Percentiles rank a stretch among this genome's conserved stretches.
These are phyloP conservation scores for Tanytarsus gracilentus DNA, from an alignment of 2,888 invertebrate species.

Conservation along the genomic window DNA sequence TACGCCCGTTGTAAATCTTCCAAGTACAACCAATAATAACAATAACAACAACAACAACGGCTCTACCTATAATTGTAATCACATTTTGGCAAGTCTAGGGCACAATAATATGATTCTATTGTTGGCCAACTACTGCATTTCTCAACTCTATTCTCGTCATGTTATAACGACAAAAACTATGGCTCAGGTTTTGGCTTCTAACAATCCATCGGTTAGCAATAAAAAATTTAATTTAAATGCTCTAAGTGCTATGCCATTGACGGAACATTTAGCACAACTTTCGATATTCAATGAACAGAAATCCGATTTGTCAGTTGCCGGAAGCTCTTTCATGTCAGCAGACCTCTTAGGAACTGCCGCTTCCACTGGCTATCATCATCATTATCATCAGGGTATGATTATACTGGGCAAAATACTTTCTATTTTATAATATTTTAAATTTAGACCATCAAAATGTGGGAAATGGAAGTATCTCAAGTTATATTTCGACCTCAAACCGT, in stretches of 20 bases:
- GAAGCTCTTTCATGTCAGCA: neutral
- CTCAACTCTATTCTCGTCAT: conserved; percentile 59
- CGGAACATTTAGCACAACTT: conserved; percentile 21
- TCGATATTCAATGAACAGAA: conserved; percentile 20
- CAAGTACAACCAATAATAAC: neutral
- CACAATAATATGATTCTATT: conserved; percentile 61
- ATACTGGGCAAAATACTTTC: no score
- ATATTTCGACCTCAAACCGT: neutral
- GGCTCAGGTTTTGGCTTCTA: conserved; percentile 8
- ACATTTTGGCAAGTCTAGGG: conserved; percentile 34
- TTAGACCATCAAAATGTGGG: no score
- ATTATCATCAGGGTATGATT: no score
- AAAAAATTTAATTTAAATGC: no score
- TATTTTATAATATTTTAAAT: no score
- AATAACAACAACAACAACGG: conserved; percentile 10
- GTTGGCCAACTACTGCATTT: conserved; percentile 68
- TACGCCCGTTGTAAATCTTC: no score
- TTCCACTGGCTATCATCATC: no score
- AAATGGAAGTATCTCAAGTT: conserved; percentile 22
- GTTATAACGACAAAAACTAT: conserved; percentile 41
- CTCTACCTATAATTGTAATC: conserved; percentile 32
- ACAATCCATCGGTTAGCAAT: no score
- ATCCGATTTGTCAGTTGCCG: neutral
- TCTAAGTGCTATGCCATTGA: neutral
- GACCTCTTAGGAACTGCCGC: conserved; percentile 12